Evolutionary conservation across 2,888 invertebrate genomes (phyloP).

Genomic region (Himalopsyche tibetana): DNA sequence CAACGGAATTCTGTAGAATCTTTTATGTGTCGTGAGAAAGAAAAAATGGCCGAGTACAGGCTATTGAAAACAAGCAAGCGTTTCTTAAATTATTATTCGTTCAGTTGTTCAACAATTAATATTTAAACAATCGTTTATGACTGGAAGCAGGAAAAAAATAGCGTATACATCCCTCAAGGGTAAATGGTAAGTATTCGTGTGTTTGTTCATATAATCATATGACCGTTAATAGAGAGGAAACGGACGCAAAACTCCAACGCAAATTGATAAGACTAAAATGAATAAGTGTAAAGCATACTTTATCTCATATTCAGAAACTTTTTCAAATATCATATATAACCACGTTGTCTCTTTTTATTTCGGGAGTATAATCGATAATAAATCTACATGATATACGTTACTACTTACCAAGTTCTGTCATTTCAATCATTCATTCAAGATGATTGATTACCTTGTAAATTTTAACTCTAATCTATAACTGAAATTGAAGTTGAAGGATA

Average conservation of each 20-base stretch:
- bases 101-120: not conserved
- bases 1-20: too few relatives aligned
- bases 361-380: not conserved
- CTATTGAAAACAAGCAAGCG: not conserved
- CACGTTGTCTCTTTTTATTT: not conserved
- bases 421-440: too few relatives aligned
- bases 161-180: not conserved
- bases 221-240: not conserved
- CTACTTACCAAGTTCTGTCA: too few relatives aligned
- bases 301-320: not conserved
- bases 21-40: too few relatives aligned
- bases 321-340: not conserved
- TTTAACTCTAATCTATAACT: too few relatives aligned
- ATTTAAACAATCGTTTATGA: not conserved
- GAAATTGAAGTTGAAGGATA: too few relatives aligned
- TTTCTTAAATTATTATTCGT: not conserved
- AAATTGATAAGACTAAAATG: not conserved
- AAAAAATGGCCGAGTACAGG: too few relatives aligned
- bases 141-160: not conserved
- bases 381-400: not conserved
- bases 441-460: too few relatives aligned
- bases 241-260: not conserved
- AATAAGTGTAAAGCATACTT: not conserved
- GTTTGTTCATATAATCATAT: not conserved
- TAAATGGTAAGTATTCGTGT: not conserved